phyloP scores from a whole-genome alignment of 2,797 vertebrate species.

The Sebastes diaconus region DNA sequence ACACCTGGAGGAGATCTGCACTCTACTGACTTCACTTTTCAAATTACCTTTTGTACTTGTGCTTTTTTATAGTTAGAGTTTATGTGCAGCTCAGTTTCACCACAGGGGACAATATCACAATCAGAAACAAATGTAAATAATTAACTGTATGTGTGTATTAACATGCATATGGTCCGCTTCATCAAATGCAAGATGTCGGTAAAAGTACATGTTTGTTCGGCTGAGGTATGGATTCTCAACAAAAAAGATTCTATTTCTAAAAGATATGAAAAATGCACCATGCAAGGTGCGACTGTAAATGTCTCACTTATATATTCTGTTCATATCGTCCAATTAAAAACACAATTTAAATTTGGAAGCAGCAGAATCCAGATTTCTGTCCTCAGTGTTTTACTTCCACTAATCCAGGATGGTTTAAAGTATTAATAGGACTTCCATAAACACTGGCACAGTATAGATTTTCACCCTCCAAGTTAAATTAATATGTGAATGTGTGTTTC shows the following conservation, averaged over 20 bases:
- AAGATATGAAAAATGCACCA: background rate
- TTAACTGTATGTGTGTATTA: too few relatives aligned
- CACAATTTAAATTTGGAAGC: background rate
- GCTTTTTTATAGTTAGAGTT: background rate
- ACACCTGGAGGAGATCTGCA: background rate
- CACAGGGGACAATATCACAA: background rate
- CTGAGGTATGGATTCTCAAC: background rate
- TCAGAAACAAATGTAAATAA: background rate
- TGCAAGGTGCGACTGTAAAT: background rate
- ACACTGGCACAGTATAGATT: background rate
- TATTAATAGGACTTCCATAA: background rate
- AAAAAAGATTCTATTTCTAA: background rate
- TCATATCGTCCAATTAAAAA: background rate
- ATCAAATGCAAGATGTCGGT: too few relatives aligned
- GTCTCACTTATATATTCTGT: background rate
- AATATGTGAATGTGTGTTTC: background rate
- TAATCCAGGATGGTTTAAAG: background rate
- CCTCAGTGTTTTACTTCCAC: background rate
- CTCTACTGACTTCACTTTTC: background rate
- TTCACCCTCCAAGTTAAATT: background rate
- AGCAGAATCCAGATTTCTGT: background rate
- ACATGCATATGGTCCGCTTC: too few relatives aligned
- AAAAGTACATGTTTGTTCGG: too few relatives aligned
- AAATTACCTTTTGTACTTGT: background rate
- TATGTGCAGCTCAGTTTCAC: background rate